Evolutionary conservation across 2,113 vertebrate species (phyloP).

Genomic region (Elachura formosa): DNA sequence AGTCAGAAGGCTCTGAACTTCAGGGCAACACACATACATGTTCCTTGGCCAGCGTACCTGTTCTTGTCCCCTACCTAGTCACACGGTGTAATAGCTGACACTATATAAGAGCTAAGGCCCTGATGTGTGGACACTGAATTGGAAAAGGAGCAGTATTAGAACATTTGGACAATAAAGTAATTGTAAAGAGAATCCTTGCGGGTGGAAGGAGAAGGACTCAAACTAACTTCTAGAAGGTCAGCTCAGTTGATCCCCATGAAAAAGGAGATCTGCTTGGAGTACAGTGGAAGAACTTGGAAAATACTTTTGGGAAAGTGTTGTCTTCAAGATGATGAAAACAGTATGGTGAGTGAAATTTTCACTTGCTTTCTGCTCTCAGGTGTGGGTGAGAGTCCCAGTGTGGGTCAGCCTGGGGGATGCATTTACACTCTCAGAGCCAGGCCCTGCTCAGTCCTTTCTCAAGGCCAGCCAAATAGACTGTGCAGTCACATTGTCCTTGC

Average conservation of each 20-base stretch:
- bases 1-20: too few relatives aligned
- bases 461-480: rapidly evolving
- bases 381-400: background rate
- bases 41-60: background rate
- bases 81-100: background rate
- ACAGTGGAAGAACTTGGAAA: background rate
- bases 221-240: background rate
- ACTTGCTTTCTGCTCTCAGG: background rate
- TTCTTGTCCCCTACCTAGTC: background rate
- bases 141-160: background rate
- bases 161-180: background rate
- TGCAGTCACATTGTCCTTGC: rapidly evolving
- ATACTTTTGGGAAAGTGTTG: background rate
- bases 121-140: background rate
- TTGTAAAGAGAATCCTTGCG: background rate
- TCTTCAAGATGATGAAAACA: background rate
- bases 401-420: background rate
- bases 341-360: background rate
- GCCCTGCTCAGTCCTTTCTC: background rate
- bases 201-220: background rate
- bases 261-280: background rate
- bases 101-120: background rate
- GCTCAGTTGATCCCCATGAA: rapidly evolving
- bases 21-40: too few relatives aligned
- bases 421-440: rapidly evolving